Evolutionary conservation across 2,888 invertebrate species (phyloP), one percentile per base, ranked within the genome.

Genomic region (Prenolepis imparis): DNA sequence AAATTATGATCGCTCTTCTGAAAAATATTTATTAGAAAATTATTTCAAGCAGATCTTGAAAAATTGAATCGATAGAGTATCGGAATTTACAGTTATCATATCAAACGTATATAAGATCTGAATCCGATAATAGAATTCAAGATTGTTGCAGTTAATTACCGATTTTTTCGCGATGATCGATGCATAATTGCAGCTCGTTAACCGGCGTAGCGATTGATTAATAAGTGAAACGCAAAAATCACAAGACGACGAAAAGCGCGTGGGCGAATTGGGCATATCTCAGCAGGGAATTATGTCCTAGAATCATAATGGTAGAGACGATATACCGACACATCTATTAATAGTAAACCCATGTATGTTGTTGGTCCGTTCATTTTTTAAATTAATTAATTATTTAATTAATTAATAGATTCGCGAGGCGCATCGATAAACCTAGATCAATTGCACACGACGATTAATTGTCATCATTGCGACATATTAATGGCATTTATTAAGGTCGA

Each of bases 251-350:
- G 21, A 48, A 74, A 64, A 75, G 18, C 48, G 28, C 81, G 85
- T 85, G 81, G 73, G 74, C 66, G 72, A 52, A 63, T 28, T 39
- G 48, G 41, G 57, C 39, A 15, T 44, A 66, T 32, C 77, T 84
- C 36, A 64, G 52, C 21, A 59, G 64, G 44, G 44, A 86, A 74
- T 86, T 86, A 82, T 78, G 67, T 75, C 66, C 67, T 64, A 80
- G 70, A 85, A 82, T 68, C 88, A 70, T 82, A 83, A 86, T 88
- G 24, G 63, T 48, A 55, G 80, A 55, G 80, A 21, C 63, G 61
- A 80, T 80, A 73, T 68, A 64, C 52, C 59, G 72, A 52, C 48
- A 73, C 61, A 72, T 64, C 67, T 55, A 64, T 73, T 74, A 87
- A 82, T 86, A 81, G 84, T 67, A 84, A 84, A 83, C 61, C 66